Conservation (phyloP, 2,113 vertebrate species). For the Propithecus coquereli region DNA sequence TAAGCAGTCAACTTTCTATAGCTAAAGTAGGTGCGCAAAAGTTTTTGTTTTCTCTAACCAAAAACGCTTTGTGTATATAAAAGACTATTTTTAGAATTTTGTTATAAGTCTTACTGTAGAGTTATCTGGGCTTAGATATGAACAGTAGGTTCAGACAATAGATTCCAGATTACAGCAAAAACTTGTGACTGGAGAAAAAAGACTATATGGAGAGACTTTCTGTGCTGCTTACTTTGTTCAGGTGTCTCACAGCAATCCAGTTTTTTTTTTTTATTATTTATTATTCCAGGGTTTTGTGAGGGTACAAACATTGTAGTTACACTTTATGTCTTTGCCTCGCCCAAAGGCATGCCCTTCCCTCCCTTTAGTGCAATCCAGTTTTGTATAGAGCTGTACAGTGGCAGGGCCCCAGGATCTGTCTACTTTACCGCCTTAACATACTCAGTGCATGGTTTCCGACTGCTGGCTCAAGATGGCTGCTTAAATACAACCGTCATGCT, state of each 20-base stretch:
- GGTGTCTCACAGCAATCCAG: neutral
- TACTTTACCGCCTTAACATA: neutral
- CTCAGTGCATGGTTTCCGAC: neutral
- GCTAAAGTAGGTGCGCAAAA: neutral
- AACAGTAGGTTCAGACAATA: neutral
- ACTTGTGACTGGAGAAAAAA: neutral
- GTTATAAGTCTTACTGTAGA: neutral
- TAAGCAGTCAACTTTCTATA: neutral
- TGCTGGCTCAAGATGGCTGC: neutral
- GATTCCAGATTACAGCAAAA: neutral
- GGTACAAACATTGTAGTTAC: too few species aligned
- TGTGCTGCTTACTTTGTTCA: neutral
- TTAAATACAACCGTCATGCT: neutral
- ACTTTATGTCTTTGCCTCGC: too few species aligned
- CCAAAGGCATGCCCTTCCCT: too few species aligned
- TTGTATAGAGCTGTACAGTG: neutral
- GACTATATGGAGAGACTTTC: neutral
- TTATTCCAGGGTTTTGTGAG: too few species aligned
- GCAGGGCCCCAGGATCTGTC: neutral
- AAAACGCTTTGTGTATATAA: neutral
- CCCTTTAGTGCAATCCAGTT: too few species aligned
- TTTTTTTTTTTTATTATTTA: too few species aligned
- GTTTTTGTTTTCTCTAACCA: neutral
- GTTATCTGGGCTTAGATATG: neutral
- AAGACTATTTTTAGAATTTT: neutral